Percentiles rank a stretch among this genome's conserved stretches.
phyloP scores from a whole-genome alignment of 2,797 vertebrate species.

The Gymnoscopelus braueri region DNA sequence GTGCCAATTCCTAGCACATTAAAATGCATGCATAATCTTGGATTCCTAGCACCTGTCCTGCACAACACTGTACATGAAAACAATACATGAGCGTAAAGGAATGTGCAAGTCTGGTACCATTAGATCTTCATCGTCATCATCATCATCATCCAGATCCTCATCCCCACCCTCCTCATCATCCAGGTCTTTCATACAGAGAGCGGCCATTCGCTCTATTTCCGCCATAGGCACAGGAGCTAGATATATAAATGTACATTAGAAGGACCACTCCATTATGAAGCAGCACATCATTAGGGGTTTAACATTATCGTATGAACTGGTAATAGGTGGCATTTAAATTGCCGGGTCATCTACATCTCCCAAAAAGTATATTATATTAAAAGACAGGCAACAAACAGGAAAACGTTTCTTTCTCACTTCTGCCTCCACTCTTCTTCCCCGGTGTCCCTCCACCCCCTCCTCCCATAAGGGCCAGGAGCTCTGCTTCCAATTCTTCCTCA shows the following conservation, averaged over 20 bases:
- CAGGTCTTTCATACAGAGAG: conserved; percentile 90
- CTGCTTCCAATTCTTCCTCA: conserved; percentile 88
- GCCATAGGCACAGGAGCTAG: conserved; percentile 87
- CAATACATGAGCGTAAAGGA: neutral
- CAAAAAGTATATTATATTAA: too few relatives aligned
- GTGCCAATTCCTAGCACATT: too few relatives aligned
- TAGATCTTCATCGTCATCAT: conserved; percentile 79
- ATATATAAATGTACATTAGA: conserved; percentile 8
- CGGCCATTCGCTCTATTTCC: conserved; percentile 91
- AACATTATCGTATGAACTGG: too few relatives aligned
- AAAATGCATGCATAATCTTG: too few relatives aligned
- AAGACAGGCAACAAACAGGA: neutral
- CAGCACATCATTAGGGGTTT: neutral
- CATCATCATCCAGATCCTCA: conserved; percentile 82
- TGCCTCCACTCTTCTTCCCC: conserved; percentile 76
- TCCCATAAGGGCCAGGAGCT: conserved; percentile 87
- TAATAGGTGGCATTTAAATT: neutral
- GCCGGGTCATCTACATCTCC: neutral
- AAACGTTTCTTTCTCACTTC: conserved; percentile 70
- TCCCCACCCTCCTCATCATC: conserved; percentile 84
- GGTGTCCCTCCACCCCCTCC: conserved; percentile 76
- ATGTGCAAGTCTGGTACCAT: conserved; percentile 76
- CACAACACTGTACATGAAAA: too few relatives aligned
- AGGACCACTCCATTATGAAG: neutral
- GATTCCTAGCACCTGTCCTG: too few relatives aligned